Base-by-base conservation (phyloP, 2,888 invertebrate species). In the Ichneumon xanthorius region DNA sequence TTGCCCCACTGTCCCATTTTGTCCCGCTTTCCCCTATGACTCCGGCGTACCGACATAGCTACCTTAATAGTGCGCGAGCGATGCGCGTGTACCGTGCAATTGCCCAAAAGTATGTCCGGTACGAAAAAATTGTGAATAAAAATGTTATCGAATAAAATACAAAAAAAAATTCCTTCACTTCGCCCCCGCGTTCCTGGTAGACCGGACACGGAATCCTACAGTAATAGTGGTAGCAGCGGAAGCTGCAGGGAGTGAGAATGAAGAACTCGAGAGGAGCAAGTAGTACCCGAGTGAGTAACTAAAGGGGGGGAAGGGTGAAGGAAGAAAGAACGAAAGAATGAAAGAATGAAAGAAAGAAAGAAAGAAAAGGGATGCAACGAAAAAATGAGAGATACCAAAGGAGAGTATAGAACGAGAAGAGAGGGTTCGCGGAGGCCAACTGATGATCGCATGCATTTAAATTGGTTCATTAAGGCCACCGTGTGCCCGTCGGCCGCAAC, bases 361-460 rank as follows among this genome's bases (percentile, higher is more conserved):
- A 65, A 65, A 45, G 48, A 70, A 68, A 26, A 82, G 73, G 73
- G 68, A 72, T 6, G 78, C 67, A 55, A 78, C 45, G 67, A 61
- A 48, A 68, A 80, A 81, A 82, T 71, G 75, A 75, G 72, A 82
- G 82, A 75, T 45, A 79, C 55, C 50, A 58, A 55, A 40, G 73
- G 88, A 87, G 88, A 88, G 88, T 88, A 90, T 90, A 90, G 89
- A 26, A 67, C 71, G 48, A 61, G 63, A 55, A 67, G 75, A 88
- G 88, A 92, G 92, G 92, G 92, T 91, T 92, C 91, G 92, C 92
- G 92, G 92, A 93, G 93, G 93, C 93, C 92, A 93, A 93, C 93
- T 93, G 93, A 93, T 93, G 93, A 93, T 93, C 93, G 93, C 92
- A 93, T 93, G 93, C 93, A 93, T 93, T 93, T 93, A 93, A 93